Evolutionary conservation across 2,797 vertebrate genomes (phyloP), one percentile per base, ranked within the genome.

Genomic region (Labroides dimidiatus): DNA sequence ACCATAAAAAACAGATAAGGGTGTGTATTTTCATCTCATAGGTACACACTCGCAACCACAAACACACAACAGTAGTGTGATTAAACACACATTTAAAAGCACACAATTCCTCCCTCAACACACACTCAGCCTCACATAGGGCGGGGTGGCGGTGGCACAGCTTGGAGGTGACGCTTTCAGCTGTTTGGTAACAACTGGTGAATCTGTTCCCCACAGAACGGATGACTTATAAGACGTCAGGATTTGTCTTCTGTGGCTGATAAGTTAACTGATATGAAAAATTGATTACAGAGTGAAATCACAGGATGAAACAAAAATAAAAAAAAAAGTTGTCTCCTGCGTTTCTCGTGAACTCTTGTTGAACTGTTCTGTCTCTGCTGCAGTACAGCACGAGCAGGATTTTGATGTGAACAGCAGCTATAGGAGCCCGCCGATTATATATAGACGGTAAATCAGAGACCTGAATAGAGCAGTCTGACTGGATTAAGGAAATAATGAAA

Each of bases 341-440:
- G 23, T 72, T 68, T 15, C 14, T 24, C 47, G 23, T 89, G 79
- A 88, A 89, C 84, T 85, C 59, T 70, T 37, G 60, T 4, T 88
- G 87, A 88, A 87, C 81, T 45, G 41, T 49, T 61, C 63, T 51
- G 68, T 73, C 73, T 76, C 27, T 67, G 60, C 62, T 74, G 78
- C 66, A 74, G 68, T 70, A 47, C 13, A 74, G n/a, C 63, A 67
- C 67, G 72, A 68, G 73, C 21, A 65, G 72, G 64, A 71, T 84
- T 72, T 69, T 56, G 64, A 75, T 60, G 66, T 72, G 49, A 79
- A 53, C 69, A 69, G 69, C 64, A 69, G 53, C 50, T 33, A 70
- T 72, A 66, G 43, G 55, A 76, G 45, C 61, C 23, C 13, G 39
- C 36, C 69, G 74, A 75, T 68, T 77, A 80, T 62, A 80, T 59